phyloP scores from a whole-genome alignment of 2,113 vertebrate species.

The Nibea albiflora region DNA sequence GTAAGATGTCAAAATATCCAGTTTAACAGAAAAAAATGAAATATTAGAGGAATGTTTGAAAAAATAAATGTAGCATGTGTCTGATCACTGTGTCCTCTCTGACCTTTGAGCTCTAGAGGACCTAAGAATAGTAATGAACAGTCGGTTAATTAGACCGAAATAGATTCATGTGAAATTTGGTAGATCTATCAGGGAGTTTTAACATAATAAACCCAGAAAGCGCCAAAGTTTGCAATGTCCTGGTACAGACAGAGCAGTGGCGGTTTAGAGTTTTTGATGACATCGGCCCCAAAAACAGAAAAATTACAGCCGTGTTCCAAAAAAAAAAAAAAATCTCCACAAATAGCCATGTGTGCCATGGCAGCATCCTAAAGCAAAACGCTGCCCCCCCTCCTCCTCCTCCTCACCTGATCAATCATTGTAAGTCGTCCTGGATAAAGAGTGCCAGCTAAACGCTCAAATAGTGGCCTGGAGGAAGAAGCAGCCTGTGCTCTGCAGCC shows the following conservation, averaged over 20 bases:
- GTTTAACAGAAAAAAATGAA: background rate
- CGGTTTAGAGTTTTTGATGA: background rate
- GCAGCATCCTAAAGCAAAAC: constrained; percentile 8
- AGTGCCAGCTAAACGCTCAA: constrained; percentile 27
- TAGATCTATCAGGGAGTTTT: background rate
- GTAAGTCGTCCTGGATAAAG: constrained; percentile 27
- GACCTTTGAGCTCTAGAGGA: background rate
- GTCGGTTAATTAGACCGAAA: background rate
- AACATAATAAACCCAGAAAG: background rate
- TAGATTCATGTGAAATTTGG: background rate
- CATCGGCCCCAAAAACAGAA: constrained; percentile 4
- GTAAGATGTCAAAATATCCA: background rate
- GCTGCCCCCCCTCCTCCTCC: background rate
- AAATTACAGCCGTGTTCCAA: constrained; percentile 20
- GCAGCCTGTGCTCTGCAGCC: constrained; percentile 42
- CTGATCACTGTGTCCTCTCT: background rate
- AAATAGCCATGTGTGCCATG: constrained; percentile 24
- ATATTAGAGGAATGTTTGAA: background rate
- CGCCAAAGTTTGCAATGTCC: background rate
- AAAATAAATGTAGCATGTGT: too few species aligned
- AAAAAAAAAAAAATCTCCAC: background rate
- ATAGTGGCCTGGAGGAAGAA: constrained; percentile 33
- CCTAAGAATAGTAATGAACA: background rate
- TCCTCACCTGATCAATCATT: constrained; percentile 40
- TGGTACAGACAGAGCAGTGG: background rate